Percentiles rank a stretch among this genome's conserved stretches.
phyloP scores from a whole-genome alignment of 1,140 invertebrate species.

The Plutomurus gul region DNA sequence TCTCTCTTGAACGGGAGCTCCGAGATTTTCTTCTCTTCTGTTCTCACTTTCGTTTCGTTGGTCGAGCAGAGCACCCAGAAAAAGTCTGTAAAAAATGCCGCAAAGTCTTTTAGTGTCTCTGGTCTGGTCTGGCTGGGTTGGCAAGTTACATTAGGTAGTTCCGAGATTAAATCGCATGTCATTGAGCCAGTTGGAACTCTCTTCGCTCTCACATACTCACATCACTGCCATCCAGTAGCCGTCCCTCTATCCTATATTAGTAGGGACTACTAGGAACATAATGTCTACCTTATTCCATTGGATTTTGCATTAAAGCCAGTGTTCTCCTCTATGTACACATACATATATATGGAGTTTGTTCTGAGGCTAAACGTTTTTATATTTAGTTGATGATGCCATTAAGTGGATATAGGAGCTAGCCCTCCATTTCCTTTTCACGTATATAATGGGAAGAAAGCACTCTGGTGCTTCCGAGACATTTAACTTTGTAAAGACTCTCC shows the following conservation, averaged over 20 bases:
- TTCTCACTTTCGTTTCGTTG: too few species aligned
- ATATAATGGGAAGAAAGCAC: slow-evolving; percentile 29
- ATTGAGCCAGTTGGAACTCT: slow-evolving; percentile 20
- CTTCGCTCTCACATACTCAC: too few species aligned
- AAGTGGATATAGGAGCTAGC: slow-evolving; percentile 33
- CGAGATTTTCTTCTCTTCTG: too few species aligned
- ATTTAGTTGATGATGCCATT: slow-evolving; percentile 35
- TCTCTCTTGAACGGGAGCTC: too few species aligned
- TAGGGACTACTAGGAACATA: too few species aligned
- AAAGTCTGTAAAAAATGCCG: slow-evolving; percentile 23
- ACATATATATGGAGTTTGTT: slow-evolving; percentile 13
- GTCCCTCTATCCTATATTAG: too few species aligned
- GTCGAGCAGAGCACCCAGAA: too few species aligned
- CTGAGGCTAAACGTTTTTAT: slow-evolving; percentile 10
- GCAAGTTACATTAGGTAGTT: slow-evolving; percentile 11
- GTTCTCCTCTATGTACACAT: too few species aligned
- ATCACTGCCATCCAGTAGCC: too few species aligned
- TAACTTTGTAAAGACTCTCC: slow-evolving; percentile 49
- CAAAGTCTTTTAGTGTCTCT: slow-evolving; percentile 28
- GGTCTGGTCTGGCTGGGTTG: slow-evolving; percentile 1
- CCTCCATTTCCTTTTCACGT: slow-evolving; percentile 33
- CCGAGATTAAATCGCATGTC: slow-evolving; percentile 36
- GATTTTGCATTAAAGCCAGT: too few species aligned
- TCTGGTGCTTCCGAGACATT: slow-evolving; percentile 45
- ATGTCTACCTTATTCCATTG: too few species aligned